Evolutionary conservation across 2,113 vertebrate genomes (phyloP).

Genomic region (human): GRCh38 chr3:107760501-107761000

Average conservation of each 20-base stretch:
- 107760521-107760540: not conserved
- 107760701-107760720: not conserved
- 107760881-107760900: not conserved
- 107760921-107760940: not conserved
- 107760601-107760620: not conserved
- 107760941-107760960: not conserved
- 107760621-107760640: not conserved
- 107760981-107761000: not conserved
- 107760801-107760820: not conserved
- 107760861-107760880: not conserved
- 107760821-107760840: not conserved
- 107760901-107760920: conserved; percentile 9
- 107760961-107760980: not conserved
- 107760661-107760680: not conserved
- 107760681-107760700: not conserved
- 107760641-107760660: not conserved
- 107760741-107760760: not conserved
- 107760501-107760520: not conserved
- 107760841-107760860: not conserved
- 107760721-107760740: not conserved
- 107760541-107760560: not conserved
- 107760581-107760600: not conserved
- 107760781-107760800: not conserved
- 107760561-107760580: not conserved
- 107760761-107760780: not conserved